Conservation (phyloP, 2,888 invertebrate genomes). For the Dolichomitus sp. region DNA sequence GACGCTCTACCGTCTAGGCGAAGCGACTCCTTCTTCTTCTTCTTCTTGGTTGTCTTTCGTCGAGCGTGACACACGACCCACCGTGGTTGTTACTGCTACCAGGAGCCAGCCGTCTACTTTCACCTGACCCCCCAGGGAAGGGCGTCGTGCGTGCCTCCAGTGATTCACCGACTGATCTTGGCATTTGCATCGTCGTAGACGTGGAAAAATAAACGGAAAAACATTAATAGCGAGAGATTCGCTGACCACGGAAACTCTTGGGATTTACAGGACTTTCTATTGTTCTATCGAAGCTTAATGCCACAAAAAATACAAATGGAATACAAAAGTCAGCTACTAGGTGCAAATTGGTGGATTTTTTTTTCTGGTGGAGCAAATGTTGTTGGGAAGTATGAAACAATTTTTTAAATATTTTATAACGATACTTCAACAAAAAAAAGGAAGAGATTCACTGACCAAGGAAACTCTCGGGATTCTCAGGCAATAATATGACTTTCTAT, state of each 20-base stretch:
- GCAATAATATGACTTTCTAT: conserved; percentile 17
- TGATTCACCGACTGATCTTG: conserved; percentile 71
- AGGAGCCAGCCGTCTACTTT: conserved; percentile 65
- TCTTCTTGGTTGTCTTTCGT: conserved; percentile 47
- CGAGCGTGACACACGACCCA: conserved; percentile 67
- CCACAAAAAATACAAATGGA: conserved; percentile 13
- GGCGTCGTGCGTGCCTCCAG: conserved; percentile 54
- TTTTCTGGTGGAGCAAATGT: background rate
- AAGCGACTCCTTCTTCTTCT: conserved; percentile 24
- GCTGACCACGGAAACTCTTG: conserved; percentile 41
- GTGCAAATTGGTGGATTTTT: background rate
- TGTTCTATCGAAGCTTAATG: background rate
- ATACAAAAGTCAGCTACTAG: conserved; percentile 2
- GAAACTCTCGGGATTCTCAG: conserved; percentile 7
- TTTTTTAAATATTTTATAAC: too few relatives aligned
- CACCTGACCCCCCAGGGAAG: conserved; percentile 66
- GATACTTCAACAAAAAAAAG: too few relatives aligned
- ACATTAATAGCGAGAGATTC: conserved; percentile 16
- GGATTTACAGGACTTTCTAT: conserved; percentile 5
- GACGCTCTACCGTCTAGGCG: conserved; percentile 41
- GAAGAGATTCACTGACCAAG: conserved; percentile 30
- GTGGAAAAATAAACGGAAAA: conserved; percentile 20
- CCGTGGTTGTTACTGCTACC: conserved; percentile 51
- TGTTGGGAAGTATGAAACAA: too few relatives aligned
- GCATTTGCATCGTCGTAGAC: conserved; percentile 65